These are phyloP conservation scores for Callosobruchus maculatus DNA, from an alignment of 2,888 invertebrate species.

Conservation along the genomic window DNA sequence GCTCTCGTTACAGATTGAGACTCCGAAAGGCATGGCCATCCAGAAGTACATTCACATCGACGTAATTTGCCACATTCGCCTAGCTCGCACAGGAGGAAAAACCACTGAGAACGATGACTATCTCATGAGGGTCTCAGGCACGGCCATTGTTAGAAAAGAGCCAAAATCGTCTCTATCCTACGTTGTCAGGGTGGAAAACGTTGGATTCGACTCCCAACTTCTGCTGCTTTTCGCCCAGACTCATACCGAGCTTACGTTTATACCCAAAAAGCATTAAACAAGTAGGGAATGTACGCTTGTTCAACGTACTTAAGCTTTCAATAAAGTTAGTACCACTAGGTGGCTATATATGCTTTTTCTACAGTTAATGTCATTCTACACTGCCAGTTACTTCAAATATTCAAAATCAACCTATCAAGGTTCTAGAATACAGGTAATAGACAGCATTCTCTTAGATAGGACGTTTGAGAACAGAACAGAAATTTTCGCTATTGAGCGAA, in stretches of 20 bases:
- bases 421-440: no score
- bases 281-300: not conserved
- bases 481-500: no score
- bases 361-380: not conserved
- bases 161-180: constrained; percentile 55
- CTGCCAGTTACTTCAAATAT: no score
- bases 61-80: constrained; percentile 63
- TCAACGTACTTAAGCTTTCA: constrained; percentile 1
- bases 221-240: constrained; percentile 63
- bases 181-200: constrained; percentile 60
- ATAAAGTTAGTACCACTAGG: constrained; percentile 4
- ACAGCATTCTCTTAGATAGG: no score
- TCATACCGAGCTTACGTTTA: constrained; percentile 63
- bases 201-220: constrained; percentile 66
- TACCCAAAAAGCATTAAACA: constrained; percentile 44
- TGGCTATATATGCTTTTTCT: not conserved
- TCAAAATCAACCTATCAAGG: no score
- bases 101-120: constrained; percentile 58
- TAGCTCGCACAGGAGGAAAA: constrained; percentile 58
- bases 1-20: constrained; percentile 34
- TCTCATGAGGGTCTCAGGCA: constrained; percentile 65
- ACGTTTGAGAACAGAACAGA: no score
- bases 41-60: constrained; percentile 66
- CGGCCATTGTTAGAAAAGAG: constrained; percentile 61
- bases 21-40: constrained; percentile 49